Percentiles rank a stretch among this genome's conserved stretches.
These are phyloP conservation scores for Lamprologus lemairii DNA, from an alignment of 2,113 vertebrate genomes.

Conservation along the genomic window DNA sequence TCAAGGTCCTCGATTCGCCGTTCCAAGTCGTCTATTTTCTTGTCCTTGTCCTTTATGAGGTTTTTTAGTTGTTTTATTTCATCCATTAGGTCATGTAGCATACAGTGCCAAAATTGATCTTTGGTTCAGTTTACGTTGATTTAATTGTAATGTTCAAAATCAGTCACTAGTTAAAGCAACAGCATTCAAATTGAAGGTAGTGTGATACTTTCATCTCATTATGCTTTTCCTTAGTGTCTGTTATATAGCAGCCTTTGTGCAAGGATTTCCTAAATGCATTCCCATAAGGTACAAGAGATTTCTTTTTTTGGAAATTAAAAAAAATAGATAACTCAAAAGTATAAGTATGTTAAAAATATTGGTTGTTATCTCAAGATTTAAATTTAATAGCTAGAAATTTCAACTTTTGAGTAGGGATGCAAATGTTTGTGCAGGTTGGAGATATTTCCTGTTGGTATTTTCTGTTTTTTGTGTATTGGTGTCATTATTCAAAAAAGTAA, in stretches of 20 bases:
- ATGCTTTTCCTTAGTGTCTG: fast-evolving
- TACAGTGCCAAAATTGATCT: too few species aligned
- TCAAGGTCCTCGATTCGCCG: too few species aligned
- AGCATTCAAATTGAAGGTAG: background rate
- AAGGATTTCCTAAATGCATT: background rate
- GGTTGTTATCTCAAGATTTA: background rate
- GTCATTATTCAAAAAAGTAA: background rate
- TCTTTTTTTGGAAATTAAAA: background rate
- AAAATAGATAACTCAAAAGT: background rate
- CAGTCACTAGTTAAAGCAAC: background rate
- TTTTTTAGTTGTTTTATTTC: too few species aligned
- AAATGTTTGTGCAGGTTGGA: background rate
- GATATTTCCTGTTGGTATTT: background rate
- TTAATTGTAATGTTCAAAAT: background rate
- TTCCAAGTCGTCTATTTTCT: too few species aligned
- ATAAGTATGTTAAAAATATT: background rate
- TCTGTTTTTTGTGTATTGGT: background rate
- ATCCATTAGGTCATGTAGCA: too few species aligned
- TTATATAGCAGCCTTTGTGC: background rate
- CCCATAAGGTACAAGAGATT: background rate
- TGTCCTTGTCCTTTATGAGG: too few species aligned
- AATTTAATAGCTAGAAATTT: background rate
- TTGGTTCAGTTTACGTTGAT: fast-evolving
- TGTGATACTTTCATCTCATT: fast-evolving
- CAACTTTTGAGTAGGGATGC: background rate